Base-by-base conservation (phyloP, 92 coral and sea anemone species). In the Epizoanthus illoricatus region DNA sequence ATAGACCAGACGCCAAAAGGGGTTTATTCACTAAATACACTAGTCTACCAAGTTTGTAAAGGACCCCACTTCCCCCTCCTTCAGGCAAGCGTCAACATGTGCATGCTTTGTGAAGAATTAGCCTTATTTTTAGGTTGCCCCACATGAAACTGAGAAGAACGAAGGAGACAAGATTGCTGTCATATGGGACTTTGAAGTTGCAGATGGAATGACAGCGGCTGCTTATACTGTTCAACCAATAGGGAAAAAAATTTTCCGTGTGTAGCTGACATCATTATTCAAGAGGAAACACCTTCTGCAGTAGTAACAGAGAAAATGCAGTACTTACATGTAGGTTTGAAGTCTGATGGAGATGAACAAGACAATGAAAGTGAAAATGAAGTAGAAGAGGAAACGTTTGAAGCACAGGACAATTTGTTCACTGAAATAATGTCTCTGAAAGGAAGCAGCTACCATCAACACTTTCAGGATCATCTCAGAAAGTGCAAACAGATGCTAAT, bases 361-460 rank as follows among this genome's bases (percentile, higher is more conserved):
- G 52, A 45, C 52, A 45, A 5, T 45, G 52, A 45, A 45, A 45
- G 52, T 45, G 52, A 45, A 45, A 5, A 45, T 45, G 65, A 74
- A 7, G 65, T 18, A 8, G 63, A 67, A 54, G 39, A 39, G 11
- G 45, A 43, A 21, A 47, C 19, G 52, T 45, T 45, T 45, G 52
- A 45, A 45, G 10, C 56, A 57, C 80, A 59, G 19, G 62, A 71
- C 18, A 80, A 73, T 40, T 74, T 69, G 49, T 73, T 72, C 60
- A 71, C 81, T 13, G 81, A 83, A 61, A 7, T 70, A 24, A 73
- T 83, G 49, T 47, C 16, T 19, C 43, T 83, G 71, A 83, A 83
- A 60, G 86, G 81, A 24, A 83, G 86, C 58, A 83, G 86, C 79
- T 83, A 33, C 24, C 86, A 83, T 41, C 5, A 56, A 11, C 43